Evolutionary conservation across 2,888 invertebrate species (phyloP), one percentile per base, ranked within the genome.

Genomic region (Diloba caeruleocephala): DNA sequence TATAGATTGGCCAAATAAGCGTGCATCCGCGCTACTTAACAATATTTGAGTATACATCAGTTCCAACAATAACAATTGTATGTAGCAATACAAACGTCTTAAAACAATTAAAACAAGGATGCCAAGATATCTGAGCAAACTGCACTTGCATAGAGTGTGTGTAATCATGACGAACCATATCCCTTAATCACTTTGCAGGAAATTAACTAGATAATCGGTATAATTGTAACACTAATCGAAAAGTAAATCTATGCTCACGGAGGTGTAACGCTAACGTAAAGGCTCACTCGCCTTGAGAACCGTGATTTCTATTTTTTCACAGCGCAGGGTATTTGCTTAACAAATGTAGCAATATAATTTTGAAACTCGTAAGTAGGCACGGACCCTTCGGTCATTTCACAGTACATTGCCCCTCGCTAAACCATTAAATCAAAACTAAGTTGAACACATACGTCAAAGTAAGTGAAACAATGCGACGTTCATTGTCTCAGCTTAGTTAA

Each of bases 271-370:
- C 62, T 83, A 85, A 85, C 85, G 74, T 63, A 78, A 78, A 76
- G 77, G 70, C 76, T 71, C 73, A 79, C 70, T 84, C 69, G 81
- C 92, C 92, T 92, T 92, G 90, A 87, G 85, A 88, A 83, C 74
- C 51, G 68, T 76, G 81, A 82, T 87, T 89, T 85, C 81, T 81
- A 83, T 81, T 85, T 85, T 87, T 87, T 81, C 81, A 79, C 81
- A 82, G 73, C 71, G 64, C 82, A 79, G 80, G 77, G 81, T 74
- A 75, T 87, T 89, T 89, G 78, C 85, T 71, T 76, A 84, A 88
- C 74, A 65, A 70, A 59, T 84, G 81, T 77, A 71, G 84, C 76
- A 87, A 84, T 60, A 44, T 29, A 55, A 50, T 71, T 72, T 65
- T 53, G 69, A 74, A 75, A 71, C 21, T 21, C 48, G n/a, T 34